A percentile compares a stretch with the other conserved stretches of the same genome.
These are phyloP conservation scores for Okapia johnstoni DNA, from an alignment of 2,113 vertebrate genomes.

Conservation along the genomic window DNA sequence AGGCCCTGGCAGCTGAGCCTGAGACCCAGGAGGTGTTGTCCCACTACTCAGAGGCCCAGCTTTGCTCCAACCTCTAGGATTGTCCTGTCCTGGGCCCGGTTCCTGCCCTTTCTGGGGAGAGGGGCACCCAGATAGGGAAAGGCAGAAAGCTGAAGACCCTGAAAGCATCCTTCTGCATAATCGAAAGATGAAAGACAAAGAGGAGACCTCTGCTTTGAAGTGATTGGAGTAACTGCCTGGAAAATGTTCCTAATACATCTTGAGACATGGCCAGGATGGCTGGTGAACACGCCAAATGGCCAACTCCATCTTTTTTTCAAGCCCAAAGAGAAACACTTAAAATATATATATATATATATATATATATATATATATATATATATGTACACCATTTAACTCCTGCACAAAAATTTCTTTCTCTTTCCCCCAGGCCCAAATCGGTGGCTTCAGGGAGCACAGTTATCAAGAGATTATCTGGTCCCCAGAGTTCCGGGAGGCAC, in stretches of 20 bases:
- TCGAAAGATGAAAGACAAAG: constrained; percentile 38
- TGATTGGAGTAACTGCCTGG: constrained; percentile 25
- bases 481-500: constrained; percentile 48
- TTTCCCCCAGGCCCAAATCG: constrained; percentile 50
- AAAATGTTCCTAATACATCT: constrained; percentile 39
- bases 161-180: neutral
- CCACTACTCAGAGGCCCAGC: neutral
- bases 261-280: neutral
- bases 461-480: constrained; percentile 57
- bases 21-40: neutral
- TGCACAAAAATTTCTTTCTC: constrained; percentile 60
- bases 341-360: neutral
- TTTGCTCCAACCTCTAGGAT: neutral
- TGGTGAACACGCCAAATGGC: constrained; percentile 39
- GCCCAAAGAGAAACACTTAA: constrained; percentile 47
- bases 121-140: neutral
- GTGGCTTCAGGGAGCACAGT: constrained; percentile 15
- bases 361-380: neutral
- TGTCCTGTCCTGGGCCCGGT: neutral
- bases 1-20: neutral
- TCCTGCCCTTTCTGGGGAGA: neutral
- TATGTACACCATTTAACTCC: constrained; percentile 60
- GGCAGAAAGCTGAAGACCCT: neutral
- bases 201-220: constrained; percentile 23
- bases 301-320: constrained; percentile 44